phyloP scores from a whole-genome alignment of 2,113 vertebrate species.

The Corapipo altera region DNA sequence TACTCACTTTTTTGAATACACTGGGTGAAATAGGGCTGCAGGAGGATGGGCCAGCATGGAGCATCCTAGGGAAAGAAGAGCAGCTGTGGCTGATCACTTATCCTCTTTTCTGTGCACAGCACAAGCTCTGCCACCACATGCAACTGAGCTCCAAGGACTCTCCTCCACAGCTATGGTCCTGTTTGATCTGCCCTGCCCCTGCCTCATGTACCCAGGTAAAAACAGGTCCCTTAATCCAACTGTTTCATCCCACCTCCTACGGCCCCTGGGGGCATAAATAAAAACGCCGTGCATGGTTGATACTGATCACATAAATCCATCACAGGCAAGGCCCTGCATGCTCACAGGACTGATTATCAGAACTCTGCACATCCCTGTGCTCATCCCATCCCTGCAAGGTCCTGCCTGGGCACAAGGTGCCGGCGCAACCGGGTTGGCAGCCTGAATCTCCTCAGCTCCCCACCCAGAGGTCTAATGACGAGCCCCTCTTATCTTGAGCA shows the following conservation, averaged over 20 bases:
- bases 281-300: fast-evolving
- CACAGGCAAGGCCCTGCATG: neutral
- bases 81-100: neutral
- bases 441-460: neutral
- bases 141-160: neutral
- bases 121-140: neutral
- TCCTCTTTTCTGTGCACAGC: neutral
- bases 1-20: neutral
- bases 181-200: neutral
- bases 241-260: neutral
- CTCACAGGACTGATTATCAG: neutral
- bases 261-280: fast-evolving
- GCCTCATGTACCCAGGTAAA: neutral
- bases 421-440: neutral
- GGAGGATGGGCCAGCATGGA: neutral
- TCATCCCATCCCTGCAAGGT: neutral
- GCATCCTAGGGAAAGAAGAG: neutral
- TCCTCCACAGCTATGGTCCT: fast-evolving
- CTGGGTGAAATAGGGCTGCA: neutral
- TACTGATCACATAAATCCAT: fast-evolving
- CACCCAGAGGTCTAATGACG: neutral
- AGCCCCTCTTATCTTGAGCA: neutral
- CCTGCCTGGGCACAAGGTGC: neutral
- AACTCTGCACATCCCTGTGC: neutral
- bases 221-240: neutral